Conservation (phyloP, 1,140 invertebrate species). For the Drosophila equinoxialis region DNA sequence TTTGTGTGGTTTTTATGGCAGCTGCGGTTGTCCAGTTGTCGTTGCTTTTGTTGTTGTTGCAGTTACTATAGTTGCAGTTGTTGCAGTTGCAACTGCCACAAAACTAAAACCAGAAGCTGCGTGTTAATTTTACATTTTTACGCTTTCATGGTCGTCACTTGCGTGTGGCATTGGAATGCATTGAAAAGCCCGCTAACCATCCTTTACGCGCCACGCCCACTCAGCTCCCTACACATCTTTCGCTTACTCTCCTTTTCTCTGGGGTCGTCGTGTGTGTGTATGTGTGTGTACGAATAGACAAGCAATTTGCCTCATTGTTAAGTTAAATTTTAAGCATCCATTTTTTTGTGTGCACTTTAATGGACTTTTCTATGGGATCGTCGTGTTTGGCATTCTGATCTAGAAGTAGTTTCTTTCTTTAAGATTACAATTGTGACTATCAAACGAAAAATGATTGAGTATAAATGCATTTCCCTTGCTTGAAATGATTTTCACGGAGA, state of each 20-base stretch:
- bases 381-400: too few species aligned
- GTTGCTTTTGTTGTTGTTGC: slow-evolving; percentile 14
- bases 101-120: slow-evolving; percentile 81
- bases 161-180: slow-evolving; percentile 72
- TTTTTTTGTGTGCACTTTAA: slow-evolving; percentile 20
- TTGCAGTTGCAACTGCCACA: slow-evolving; percentile 51
- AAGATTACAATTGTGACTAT: too few species aligned
- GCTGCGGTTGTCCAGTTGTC: slow-evolving; percentile 68
- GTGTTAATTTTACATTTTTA: slow-evolving; percentile 81
- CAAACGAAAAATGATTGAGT: too few species aligned
- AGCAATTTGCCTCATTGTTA: slow-evolving; percentile 73
- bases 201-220: neutral
- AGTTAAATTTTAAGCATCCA: slow-evolving; percentile 75
- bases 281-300: slow-evolving; percentile 19
- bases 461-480: too few species aligned
- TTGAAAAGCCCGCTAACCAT: slow-evolving; percentile 1
- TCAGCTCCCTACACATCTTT: slow-evolving; percentile 13
- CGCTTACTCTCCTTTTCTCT: neutral
- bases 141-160: slow-evolving; percentile 80
- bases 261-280: neutral
- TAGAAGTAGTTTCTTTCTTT: too few species aligned
- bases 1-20: slow-evolving; percentile 81
- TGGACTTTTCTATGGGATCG: too few species aligned
- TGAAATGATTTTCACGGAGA: neutral
- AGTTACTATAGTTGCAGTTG: neutral